phyloP scores from a whole-genome alignment of 1,140 invertebrate species.

The Myzus persicae region DNA sequence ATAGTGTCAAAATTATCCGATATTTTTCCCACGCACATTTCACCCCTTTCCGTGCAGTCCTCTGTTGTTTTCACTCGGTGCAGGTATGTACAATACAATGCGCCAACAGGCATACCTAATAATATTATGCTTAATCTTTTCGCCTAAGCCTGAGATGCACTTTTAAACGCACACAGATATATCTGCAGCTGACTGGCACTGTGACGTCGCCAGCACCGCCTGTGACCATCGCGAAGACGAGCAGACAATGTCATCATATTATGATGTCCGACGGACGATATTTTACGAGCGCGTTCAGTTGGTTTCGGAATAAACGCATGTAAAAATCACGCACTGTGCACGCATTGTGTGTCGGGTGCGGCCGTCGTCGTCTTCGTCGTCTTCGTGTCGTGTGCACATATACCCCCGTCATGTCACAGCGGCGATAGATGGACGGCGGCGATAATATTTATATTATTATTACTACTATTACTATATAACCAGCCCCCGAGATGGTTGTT shows the following conservation, averaged over 20 bases:
- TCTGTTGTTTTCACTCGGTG: neutral
- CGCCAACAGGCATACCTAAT: too few relatives aligned
- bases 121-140: too few relatives aligned
- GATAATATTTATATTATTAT: neutral
- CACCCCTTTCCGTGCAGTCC: neutral
- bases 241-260: neutral
- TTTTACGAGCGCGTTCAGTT: neutral
- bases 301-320: neutral
- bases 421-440: neutral
- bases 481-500: neutral
- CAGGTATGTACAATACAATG: neutral
- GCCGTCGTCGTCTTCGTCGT: neutral
- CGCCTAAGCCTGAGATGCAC: too few relatives aligned
- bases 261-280: neutral
- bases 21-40: neutral
- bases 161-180: too few relatives aligned
- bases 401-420: neutral
- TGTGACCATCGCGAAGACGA: neutral
- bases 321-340: neutral
- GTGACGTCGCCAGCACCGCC: neutral
- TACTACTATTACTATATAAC: neutral
- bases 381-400: too few relatives aligned
- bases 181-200: too few relatives aligned
- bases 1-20: neutral
- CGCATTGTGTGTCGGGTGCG: neutral